These are phyloP conservation scores for Plebejus melissa DNA, from an alignment of 2,888 invertebrate species.

Conservation along the genomic window DNA sequence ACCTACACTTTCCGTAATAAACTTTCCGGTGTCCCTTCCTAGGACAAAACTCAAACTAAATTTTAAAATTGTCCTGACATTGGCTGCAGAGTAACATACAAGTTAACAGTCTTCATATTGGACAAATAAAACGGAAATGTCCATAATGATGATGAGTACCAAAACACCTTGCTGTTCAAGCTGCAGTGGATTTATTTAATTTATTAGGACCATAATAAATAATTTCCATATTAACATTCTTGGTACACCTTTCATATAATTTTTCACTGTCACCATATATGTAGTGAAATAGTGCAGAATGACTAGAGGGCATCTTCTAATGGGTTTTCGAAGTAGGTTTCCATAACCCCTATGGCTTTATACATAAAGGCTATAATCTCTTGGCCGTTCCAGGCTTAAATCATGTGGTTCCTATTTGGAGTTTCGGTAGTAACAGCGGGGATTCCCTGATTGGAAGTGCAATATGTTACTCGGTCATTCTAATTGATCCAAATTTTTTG, in stretches of 20 bases:
- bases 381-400: slow-evolving; percentile 46
- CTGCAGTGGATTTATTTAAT: not conserved
- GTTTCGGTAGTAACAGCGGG: slow-evolving; percentile 72
- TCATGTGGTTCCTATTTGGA: slow-evolving; percentile 69
- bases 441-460: slow-evolving; percentile 73
- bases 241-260: slow-evolving; percentile 11
- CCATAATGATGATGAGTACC: not conserved
- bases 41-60: no score
- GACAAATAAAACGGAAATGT: not conserved
- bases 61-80: no score
- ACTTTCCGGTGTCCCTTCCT: no score
- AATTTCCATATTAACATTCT: slow-evolving; percentile 14
- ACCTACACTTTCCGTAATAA: no score
- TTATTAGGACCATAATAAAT: slow-evolving; percentile 35
- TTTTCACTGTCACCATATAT: slow-evolving; percentile 39
- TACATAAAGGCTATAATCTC: not conserved
- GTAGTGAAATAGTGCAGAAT: slow-evolving; percentile 61
- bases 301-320: slow-evolving; percentile 52
- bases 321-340: not conserved
- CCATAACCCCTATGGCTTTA: not conserved
- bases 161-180: not conserved
- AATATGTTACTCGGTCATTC: slow-evolving; percentile 58
- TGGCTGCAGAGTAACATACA: no score
- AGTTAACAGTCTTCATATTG: no score
- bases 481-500: slow-evolving; percentile 14